These are phyloP conservation scores for Cantharis nigra DNA, from an alignment of 2,888 invertebrate species.

Conservation along the genomic window DNA sequence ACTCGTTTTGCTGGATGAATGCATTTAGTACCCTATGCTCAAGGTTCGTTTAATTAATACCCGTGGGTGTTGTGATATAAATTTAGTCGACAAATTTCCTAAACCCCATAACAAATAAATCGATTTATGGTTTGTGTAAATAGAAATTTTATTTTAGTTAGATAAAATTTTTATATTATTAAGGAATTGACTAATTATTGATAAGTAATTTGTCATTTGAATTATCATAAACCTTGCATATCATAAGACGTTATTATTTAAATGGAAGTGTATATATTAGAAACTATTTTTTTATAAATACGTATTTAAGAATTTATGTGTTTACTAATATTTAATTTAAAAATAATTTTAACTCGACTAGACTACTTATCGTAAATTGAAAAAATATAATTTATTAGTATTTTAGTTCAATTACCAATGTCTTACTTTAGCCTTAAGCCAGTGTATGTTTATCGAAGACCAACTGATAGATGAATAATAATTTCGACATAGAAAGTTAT, in stretches of 20 bases:
- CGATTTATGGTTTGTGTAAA: slow-evolving; percentile 5
- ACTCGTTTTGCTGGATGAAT: slow-evolving; percentile 49
- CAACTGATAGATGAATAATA: not conserved
- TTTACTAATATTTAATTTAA: not conserved
- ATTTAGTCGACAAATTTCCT: slow-evolving; percentile 23
- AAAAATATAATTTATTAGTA: not conserved
- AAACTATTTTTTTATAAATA: slow-evolving; percentile 28
- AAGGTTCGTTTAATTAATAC: slow-evolving; percentile 33
- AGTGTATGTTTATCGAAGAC: not conserved
- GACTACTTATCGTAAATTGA: not conserved
- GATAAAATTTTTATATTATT: slow-evolving; percentile 12
- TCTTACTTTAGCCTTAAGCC: not conserved
- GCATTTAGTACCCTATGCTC: slow-evolving; percentile 30
- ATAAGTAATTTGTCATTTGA: slow-evolving; percentile 34
- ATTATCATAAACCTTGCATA: slow-evolving; percentile 50
- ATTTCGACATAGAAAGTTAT: not conserved
- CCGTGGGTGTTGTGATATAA: slow-evolving; percentile 30
- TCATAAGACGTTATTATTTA: slow-evolving; percentile 36
- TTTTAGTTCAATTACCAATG: not conserved
- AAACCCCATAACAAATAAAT: slow-evolving; percentile 5
- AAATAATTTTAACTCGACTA: not conserved
- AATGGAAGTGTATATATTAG: slow-evolving; percentile 25
- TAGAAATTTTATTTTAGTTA: slow-evolving; percentile 6
- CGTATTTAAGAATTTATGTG: slow-evolving; percentile 10
- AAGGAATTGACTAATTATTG: slow-evolving; percentile 40